Conservation (phyloP, 2,888 invertebrate genomes). For the Cetonia aurata region DNA sequence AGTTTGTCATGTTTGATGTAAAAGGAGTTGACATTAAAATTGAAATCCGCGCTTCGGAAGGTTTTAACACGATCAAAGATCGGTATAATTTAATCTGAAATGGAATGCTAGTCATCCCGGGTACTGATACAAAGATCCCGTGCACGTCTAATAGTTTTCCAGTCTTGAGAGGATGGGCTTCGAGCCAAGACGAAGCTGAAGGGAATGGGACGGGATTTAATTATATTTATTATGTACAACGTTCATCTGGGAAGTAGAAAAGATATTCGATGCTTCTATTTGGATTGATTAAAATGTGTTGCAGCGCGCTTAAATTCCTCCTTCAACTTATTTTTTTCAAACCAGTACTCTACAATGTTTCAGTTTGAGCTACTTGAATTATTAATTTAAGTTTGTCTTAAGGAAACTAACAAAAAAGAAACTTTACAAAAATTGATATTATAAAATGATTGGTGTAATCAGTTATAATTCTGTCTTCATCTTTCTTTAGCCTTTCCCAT, state of each 20-base stretch:
- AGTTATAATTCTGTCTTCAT: no score
- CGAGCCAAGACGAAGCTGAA: not conserved
- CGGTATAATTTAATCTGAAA: slow-evolving; percentile 58
- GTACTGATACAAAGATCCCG: slow-evolving; percentile 43
- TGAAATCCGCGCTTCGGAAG: slow-evolving; percentile 63
- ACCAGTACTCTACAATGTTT: no score
- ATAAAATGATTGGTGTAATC: no score
- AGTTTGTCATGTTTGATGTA: slow-evolving; percentile 67
- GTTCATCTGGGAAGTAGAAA: slow-evolving; percentile 2
- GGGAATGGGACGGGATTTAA: slow-evolving; percentile 12
- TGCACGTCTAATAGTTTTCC: slow-evolving; percentile 44
- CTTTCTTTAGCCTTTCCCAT: no score
- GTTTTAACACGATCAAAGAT: slow-evolving; percentile 66
- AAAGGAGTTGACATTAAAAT: slow-evolving; percentile 68
- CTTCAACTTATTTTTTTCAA: no score
- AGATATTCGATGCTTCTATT: no score
- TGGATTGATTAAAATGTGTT: no score
- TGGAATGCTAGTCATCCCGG: slow-evolving; percentile 46
- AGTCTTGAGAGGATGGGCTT: slow-evolving; percentile 23
- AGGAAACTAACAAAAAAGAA: no score
- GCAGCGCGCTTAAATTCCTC: no score
- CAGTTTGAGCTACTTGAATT: no score
- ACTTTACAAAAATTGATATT: no score
- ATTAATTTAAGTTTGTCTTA: no score
- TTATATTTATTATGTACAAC: slow-evolving; percentile 13